Conservation (phyloP, 2,113 vertebrate species). For the Protomyctophum bolini region DNA sequence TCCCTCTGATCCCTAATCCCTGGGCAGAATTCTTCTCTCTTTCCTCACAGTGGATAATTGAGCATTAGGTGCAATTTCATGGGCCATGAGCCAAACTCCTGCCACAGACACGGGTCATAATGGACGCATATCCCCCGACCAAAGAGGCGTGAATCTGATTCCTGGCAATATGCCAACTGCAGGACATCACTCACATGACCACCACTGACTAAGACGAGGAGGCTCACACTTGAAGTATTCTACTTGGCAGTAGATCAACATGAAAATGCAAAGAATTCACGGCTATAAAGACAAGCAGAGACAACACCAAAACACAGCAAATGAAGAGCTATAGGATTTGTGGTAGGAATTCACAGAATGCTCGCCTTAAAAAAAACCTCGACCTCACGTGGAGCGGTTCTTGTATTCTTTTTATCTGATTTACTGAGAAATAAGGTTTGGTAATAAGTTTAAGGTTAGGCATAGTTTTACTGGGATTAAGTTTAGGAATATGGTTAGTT, state of each 20-base stretch:
- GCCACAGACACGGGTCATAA: slow-evolving; percentile 47
- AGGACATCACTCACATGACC: slow-evolving; percentile 60
- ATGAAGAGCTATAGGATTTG: too few species aligned
- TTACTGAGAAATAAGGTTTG: too few species aligned
- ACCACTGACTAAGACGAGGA: slow-evolving; percentile 43
- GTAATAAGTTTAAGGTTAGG: too few species aligned
- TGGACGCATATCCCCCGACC: slow-evolving; percentile 47
- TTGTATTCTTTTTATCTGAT: too few species aligned
- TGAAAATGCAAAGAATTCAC: neutral
- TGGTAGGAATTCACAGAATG: too few species aligned
- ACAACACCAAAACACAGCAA: slow-evolving; percentile 6
- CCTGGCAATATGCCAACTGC: slow-evolving; percentile 49
- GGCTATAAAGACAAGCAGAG: neutral
- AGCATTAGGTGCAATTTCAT: slow-evolving; percentile 59
- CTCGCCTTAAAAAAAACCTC: too few species aligned
- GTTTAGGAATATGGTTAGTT: too few species aligned
- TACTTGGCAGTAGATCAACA: slow-evolving; percentile 14
- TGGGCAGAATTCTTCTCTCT: slow-evolving; percentile 62
- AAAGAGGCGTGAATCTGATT: slow-evolving; percentile 54
- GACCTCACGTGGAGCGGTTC: too few species aligned
- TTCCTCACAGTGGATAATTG: slow-evolving; percentile 61
- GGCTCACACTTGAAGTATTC: slow-evolving; percentile 35
- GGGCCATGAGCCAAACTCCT: slow-evolving; percentile 57
- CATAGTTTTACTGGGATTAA: too few species aligned
- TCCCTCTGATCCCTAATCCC: slow-evolving; percentile 65